Conservation (phyloP, 2,888 invertebrate species). For the Drosophila anceps region DNA sequence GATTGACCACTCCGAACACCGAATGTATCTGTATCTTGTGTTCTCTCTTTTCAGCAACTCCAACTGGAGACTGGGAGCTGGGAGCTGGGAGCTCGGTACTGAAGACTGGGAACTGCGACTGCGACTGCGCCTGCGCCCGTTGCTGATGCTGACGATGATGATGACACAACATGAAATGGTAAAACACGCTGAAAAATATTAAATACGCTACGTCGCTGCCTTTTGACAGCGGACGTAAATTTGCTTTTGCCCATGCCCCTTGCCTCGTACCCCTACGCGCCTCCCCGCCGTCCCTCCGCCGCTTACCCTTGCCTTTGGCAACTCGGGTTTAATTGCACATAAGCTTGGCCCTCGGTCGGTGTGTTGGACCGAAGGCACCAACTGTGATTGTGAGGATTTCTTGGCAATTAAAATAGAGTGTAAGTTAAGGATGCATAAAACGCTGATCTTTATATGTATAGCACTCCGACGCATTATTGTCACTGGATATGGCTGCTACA, state of each 20-base stretch:
- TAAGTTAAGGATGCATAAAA: slow-evolving; percentile 83
- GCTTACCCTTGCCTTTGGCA: slow-evolving; percentile 32
- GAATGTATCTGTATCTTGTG: slow-evolving; percentile 48
- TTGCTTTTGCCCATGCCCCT: slow-evolving; percentile 71
- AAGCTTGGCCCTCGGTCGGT: slow-evolving; percentile 47
- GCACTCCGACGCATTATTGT: slow-evolving; percentile 47
- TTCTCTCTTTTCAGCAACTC: slow-evolving; percentile 10
- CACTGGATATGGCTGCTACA: slow-evolving; percentile 36
- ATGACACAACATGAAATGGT: slow-evolving; percentile 84
- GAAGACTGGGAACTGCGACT: neutral
- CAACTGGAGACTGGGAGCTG: neutral
- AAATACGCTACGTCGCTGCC: slow-evolving; percentile 83
- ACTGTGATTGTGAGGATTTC: slow-evolving; percentile 70
- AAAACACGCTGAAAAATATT: slow-evolving; percentile 84
- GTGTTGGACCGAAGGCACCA: slow-evolving; percentile 39
- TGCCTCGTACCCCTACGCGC: neutral
- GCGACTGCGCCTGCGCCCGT: slow-evolving; percentile 31
- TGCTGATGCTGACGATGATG: slow-evolving; percentile 72
- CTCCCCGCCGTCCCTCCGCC: neutral
- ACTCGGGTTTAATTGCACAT: slow-evolving; percentile 71
- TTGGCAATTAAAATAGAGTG: slow-evolving; percentile 83
- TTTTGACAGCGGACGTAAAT: slow-evolving; percentile 84
- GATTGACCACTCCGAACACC: slow-evolving; percentile 55
- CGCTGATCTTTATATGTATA: slow-evolving; percentile 75
- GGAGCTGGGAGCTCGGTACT: neutral